Evolutionary conservation across 2,113 vertebrate species (phyloP).

Genomic region (Channa maculata): DNA sequence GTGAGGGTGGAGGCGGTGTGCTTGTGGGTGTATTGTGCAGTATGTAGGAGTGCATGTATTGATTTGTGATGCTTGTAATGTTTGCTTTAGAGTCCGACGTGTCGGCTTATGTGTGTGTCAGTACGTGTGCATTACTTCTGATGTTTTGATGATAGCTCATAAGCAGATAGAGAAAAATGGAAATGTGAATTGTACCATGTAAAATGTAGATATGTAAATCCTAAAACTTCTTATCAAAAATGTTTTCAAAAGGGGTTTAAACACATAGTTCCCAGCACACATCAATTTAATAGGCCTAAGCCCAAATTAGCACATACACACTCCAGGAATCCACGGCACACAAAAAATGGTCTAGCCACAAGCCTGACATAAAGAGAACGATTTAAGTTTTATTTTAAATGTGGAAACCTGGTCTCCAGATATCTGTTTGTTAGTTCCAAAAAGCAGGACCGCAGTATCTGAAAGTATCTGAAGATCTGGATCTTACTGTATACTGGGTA

Average conservation of each 20-base stretch:
- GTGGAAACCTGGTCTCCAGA: too few relatives aligned
- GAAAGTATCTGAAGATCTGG: too few relatives aligned
- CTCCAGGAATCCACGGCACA: too few relatives aligned
- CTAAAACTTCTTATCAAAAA: neutral
- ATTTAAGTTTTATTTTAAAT: too few relatives aligned
- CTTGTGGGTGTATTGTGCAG: neutral
- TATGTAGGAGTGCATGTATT: neutral
- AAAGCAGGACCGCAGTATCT: too few relatives aligned
- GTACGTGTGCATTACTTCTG: neutral
- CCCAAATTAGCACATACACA: too few relatives aligned
- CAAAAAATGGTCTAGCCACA: too few relatives aligned
- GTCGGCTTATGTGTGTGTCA: neutral
- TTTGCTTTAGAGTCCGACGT: slow-evolving; percentile 27
- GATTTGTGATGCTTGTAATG: too few relatives aligned
- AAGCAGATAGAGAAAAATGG: neutral
- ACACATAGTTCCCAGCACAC: neutral
- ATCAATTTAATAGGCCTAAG: neutral
- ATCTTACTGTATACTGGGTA: too few relatives aligned
- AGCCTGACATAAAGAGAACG: too few relatives aligned
- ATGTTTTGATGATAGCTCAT: slow-evolving; percentile 13
- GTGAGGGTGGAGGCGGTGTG: neutral
- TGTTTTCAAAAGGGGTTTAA: neutral
- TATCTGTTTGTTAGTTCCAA: too few relatives aligned
- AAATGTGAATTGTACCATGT: neutral
- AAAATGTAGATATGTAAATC: slow-evolving; percentile 1